Evolutionary conservation across 2,113 vertebrate genomes (phyloP).

Genomic region (Ciconia boyciana): DNA sequence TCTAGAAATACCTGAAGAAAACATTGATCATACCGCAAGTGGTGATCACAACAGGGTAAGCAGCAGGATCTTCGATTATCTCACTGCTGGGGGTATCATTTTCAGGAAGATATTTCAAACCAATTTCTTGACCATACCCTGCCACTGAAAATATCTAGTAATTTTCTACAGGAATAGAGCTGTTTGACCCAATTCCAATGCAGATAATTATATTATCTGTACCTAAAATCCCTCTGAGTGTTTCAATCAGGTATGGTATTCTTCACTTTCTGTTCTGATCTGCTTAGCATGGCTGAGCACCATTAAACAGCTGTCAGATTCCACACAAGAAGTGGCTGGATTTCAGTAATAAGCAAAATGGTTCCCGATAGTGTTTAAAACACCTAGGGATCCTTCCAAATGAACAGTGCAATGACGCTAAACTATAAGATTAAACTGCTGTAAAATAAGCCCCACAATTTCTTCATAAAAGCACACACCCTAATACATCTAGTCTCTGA

Average conservation of each 20-base stretch:
- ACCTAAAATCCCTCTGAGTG: slow-evolving; percentile 56
- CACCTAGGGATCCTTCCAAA: slow-evolving; percentile 57
- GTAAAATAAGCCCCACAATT: slow-evolving; percentile 24
- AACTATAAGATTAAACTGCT: slow-evolving; percentile 12
- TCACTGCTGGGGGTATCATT: slow-evolving; percentile 7
- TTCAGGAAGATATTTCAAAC: slow-evolving; percentile 39
- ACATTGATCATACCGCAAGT: background rate
- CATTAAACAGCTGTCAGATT: slow-evolving; percentile 61
- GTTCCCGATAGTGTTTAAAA: slow-evolving; percentile 26
- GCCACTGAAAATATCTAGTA: slow-evolving; percentile 25
- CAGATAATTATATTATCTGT: slow-evolving; percentile 61
- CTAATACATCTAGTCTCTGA: slow-evolving; percentile 3
- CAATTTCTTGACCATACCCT: slow-evolving; percentile 34
- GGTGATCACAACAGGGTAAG: background rate
- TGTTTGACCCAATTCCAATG: slow-evolving; percentile 49
- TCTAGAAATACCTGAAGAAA: background rate
- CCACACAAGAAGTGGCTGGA: slow-evolving; percentile 35
- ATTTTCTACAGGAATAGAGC: slow-evolving; percentile 52
- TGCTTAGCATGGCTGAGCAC: slow-evolving; percentile 58
- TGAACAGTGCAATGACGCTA: slow-evolving; percentile 46
- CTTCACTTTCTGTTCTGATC: slow-evolving; percentile 57
- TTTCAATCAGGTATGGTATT: slow-evolving; percentile 62
- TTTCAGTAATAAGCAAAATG: slow-evolving; percentile 60
- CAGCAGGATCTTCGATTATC: slow-evolving; percentile 19
- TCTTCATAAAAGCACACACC: background rate